phyloP scores from a whole-genome alignment of 2,113 vertebrate species.

The Monopterus albus region DNA sequence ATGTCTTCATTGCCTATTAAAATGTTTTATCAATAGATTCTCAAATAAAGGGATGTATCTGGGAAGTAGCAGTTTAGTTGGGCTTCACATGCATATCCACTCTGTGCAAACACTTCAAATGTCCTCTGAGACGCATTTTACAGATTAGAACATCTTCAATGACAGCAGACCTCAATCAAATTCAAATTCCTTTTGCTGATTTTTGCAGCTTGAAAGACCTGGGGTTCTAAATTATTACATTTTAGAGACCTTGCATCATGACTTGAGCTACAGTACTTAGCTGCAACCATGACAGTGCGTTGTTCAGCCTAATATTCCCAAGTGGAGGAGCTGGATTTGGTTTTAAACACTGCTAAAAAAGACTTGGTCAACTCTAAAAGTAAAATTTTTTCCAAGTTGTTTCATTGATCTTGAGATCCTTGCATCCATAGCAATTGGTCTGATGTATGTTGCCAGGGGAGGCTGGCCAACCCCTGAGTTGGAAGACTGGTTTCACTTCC shows the following conservation, averaged over 20 bases:
- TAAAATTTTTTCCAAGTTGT: conserved; percentile 50
- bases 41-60: no score
- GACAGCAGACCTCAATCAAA: no score
- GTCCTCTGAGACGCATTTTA: no score
- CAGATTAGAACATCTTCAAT: no score
- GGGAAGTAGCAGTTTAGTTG: no score
- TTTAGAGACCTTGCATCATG: neutral
- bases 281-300: neutral
- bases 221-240: neutral
- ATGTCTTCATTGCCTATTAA: no score
- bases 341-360: neutral
- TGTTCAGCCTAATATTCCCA: neutral
- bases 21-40: no score
- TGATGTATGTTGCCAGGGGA: conserved; percentile 56
- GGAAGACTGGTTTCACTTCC: conserved; percentile 47
- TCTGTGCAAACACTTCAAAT: no score
- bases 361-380: conserved; percentile 13
- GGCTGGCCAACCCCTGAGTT: conserved; percentile 46
- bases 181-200: neutral
- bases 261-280: neutral
- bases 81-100: no score
- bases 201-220: neutral
- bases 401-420: conserved; percentile 55
- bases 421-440: conserved; percentile 43
- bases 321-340: neutral